Base-by-base conservation (phyloP, 2,797 vertebrate genomes). In the Enteromius paludinosus region DNA sequence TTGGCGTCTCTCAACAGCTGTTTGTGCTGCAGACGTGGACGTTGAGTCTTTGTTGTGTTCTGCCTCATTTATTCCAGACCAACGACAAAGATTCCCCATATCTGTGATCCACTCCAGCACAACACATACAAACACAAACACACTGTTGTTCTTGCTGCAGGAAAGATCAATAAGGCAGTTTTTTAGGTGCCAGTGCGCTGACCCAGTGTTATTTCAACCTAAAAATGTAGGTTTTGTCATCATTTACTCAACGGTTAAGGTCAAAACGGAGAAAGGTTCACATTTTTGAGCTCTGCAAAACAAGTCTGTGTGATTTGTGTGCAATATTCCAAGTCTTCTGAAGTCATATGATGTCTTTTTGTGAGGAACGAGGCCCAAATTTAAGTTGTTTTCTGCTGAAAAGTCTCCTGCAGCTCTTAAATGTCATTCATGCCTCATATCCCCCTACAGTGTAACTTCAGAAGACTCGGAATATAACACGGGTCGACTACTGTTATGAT, bases 41-140 rank as follows among this genome's bases (percentile, higher is more conserved):
- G 41, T n/a, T 18, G 38, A 17, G 56, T 30, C 43, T 81, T 62
- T 72, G 15, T 54, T 65, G 23, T 56, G 59, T 65, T 73, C 78
- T 47, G 68, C 23, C 38, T 72, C 52, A 54, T 82, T 82, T 75
- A 43, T 54, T 75, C 33, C 33, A 74, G 61, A 10, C 23, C 59
- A 20, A 14, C 54, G 45, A 38, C 15, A 81, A 41, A 54, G 69
- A 74, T 64, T 47, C 52, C 23, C 66, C 35, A 45, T 71, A n/a
- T n/a, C 10, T 69, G 49, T 33, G 52, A 79, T 70, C 66, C 35
- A 70, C 65, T n/a, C 17, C 23, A 69, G 78, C 23, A 56, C 78
- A 78, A 52, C 43, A 23, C 43, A 23, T 3, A 65, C 75, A 38
- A 5, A 61, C 3, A 59, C 33, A 47, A 66, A 43, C 23, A 70